These are phyloP conservation scores for Aphelocoma coerulescens DNA, from an alignment of 2,113 vertebrate genomes.

Conservation along the genomic window DNA sequence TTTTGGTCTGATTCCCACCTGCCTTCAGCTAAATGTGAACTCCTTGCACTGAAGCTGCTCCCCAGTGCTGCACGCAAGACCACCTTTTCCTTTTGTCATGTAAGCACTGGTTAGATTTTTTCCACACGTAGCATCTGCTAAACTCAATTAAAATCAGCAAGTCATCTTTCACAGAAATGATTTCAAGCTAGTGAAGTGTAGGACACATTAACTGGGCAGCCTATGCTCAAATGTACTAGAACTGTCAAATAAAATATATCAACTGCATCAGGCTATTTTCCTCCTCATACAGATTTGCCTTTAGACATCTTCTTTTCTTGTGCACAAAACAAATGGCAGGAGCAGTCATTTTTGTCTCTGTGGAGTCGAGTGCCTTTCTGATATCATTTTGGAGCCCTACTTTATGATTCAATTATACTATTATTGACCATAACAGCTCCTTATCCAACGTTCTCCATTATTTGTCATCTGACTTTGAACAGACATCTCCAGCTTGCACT, in stretches of 20 bases:
- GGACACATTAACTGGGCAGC: conserved; percentile 59
- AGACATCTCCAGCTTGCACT: not conserved
- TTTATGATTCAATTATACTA: not conserved
- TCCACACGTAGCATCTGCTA: conserved; percentile 53
- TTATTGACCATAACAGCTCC: not conserved
- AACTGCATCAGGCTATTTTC: conserved; percentile 41
- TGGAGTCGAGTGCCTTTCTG: not conserved
- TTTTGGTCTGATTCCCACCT: not conserved
- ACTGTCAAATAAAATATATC: conserved; percentile 61
- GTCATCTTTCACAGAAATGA: conserved; percentile 64
- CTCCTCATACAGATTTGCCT: conserved; percentile 33
- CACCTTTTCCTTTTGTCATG: conserved; percentile 48
- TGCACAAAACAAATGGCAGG: conserved; percentile 12
- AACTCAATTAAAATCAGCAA: conserved; percentile 62
- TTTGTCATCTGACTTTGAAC: not conserved
- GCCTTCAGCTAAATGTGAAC: conserved; percentile 1
- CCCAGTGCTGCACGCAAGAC: not conserved
- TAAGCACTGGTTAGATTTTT: conserved; percentile 48
- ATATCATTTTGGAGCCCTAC: not conserved
- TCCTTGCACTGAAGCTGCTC: not conserved
- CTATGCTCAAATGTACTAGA: conserved; percentile 52
- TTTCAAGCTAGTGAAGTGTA: conserved; percentile 68
- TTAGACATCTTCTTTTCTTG: conserved; percentile 42
- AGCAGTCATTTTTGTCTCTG: conserved; percentile 3
- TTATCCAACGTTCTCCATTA: not conserved